Conservation (phyloP, 2,888 invertebrate species). For the Brachyopa scutellaris region DNA sequence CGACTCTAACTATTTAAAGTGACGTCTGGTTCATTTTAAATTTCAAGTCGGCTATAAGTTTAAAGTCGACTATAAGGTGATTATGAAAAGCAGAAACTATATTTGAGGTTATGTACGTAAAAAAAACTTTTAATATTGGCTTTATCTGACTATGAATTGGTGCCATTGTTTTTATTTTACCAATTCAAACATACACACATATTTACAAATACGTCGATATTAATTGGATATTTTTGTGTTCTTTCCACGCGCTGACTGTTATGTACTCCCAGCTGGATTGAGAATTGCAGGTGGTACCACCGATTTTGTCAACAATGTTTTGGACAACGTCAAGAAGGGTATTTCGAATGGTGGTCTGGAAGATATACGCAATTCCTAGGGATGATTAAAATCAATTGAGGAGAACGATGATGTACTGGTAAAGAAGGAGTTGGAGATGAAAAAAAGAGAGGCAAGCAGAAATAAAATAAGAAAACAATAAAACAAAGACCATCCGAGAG, state of each 20-base stretch:
- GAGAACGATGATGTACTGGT: slow-evolving; percentile 43
- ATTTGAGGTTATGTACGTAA: no score
- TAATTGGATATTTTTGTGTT: slow-evolving; percentile 55
- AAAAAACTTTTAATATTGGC: no score
- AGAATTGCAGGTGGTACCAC: slow-evolving; percentile 95
- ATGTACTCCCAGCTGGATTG: slow-evolving; percentile 84
- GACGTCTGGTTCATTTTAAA: no score
- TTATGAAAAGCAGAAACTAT: no score
- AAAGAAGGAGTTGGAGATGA: slow-evolving; percentile 16
- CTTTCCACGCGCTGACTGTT: slow-evolving; percentile 58
- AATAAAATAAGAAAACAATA: slow-evolving; percentile 56
- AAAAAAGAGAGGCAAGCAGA: slow-evolving; percentile 65
- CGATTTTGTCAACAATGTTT: slow-evolving; percentile 95
- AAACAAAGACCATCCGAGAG: slow-evolving; percentile 34
- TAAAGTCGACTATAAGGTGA: no score
- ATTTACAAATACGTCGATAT: slow-evolving; percentile 24
- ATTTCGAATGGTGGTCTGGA: slow-evolving; percentile 90
- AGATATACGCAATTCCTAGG: slow-evolving; percentile 84
- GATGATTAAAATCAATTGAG: slow-evolving; percentile 59
- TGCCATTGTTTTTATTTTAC: background rate
- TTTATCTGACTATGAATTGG: no score
- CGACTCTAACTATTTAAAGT: no score
- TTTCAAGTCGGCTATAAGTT: no score
- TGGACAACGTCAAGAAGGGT: slow-evolving; percentile 93
- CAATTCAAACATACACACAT: background rate